Conservation (phyloP, 2,797 vertebrate genomes). For the Atherinosoma microstoma region DNA sequence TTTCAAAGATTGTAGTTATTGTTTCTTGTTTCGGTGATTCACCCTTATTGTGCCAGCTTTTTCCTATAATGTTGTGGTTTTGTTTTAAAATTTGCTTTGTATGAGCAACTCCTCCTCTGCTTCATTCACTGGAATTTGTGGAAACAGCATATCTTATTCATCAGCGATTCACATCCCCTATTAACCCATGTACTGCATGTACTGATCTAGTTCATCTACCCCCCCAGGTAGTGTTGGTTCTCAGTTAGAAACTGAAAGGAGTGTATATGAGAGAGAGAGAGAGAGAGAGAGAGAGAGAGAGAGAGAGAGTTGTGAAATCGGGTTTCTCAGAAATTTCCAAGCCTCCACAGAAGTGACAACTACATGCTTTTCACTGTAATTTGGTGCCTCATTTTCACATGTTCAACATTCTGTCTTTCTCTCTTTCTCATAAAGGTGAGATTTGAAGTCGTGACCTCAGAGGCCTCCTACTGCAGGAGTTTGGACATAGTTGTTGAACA, state of each 20-base stretch:
- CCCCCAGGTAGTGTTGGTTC: too few relatives aligned
- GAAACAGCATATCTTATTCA: not conserved
- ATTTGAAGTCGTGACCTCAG: slow-evolving; percentile 95
- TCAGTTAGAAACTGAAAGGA: too few relatives aligned
- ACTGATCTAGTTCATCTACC: too few relatives aligned
- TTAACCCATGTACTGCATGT: not conserved
- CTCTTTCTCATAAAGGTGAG: slow-evolving; percentile 84
- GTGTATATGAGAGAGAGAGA: too few relatives aligned
- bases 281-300: too few relatives aligned
- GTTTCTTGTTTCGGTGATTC: slow-evolving; percentile 18
- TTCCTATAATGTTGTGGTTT: not conserved
- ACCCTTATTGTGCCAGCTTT: not conserved
- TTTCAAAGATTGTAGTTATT: not conserved
- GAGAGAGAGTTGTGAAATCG: slow-evolving; percentile 47
- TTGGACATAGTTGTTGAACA: slow-evolving; percentile 94
- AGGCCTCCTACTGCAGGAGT: slow-evolving; percentile 94
- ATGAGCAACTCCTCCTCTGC: not conserved
- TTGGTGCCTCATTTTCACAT: not conserved
- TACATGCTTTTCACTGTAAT: not conserved
- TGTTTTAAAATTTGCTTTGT: not conserved
- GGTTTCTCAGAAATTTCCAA: not conserved
- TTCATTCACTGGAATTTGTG: not conserved
- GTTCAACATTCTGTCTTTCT: not conserved
- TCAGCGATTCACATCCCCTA: slow-evolving; percentile 27
- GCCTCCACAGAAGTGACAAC: not conserved